Percentiles rank a stretch among this genome's conserved stretches.
phyloP scores from a whole-genome alignment of 2,888 invertebrate species.

The Mythimna lalbum region DNA sequence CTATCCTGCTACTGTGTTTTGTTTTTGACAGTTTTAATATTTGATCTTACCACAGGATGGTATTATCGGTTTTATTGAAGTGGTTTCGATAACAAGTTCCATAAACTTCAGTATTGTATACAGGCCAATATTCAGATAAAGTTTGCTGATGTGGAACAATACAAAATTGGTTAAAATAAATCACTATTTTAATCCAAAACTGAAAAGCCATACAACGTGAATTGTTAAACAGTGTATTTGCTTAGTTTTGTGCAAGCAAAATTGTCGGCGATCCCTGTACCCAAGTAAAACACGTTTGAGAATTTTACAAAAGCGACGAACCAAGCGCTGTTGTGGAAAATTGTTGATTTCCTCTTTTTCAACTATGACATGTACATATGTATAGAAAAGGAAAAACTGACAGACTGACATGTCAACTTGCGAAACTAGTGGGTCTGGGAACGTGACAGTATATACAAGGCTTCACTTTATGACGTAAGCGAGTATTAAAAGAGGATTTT shows the following conservation, averaged over 20 bases:
- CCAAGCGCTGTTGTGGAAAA: conserved; percentile 9
- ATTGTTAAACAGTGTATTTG: neutral
- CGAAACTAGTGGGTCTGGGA: too few species aligned
- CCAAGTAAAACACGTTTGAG: conserved; percentile 1
- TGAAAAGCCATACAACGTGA: conserved; percentile 1
- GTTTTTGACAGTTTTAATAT: neutral
- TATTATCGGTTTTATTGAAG: neutral
- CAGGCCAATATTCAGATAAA: neutral
- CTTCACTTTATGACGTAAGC: too few species aligned
- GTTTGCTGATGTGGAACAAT: too few species aligned
- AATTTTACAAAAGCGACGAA: conserved; percentile 9
- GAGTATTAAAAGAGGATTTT: too few species aligned
- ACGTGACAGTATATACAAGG: too few species aligned
- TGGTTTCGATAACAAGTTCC: neutral
- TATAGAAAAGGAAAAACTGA: too few species aligned
- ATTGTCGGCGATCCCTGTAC: conserved; percentile 13
- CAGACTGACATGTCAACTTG: too few species aligned
- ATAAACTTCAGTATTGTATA: neutral
- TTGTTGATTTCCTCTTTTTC: conserved; percentile 1
- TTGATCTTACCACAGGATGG: neutral
- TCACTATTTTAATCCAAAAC: neutral
- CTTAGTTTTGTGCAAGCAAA: neutral
- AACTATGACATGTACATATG: too few species aligned
- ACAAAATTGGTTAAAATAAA: neutral
- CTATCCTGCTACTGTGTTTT: neutral